Evolutionary conservation across 2,113 vertebrate genomes (phyloP).

Genomic region (Mirounga angustirostris): DNA sequence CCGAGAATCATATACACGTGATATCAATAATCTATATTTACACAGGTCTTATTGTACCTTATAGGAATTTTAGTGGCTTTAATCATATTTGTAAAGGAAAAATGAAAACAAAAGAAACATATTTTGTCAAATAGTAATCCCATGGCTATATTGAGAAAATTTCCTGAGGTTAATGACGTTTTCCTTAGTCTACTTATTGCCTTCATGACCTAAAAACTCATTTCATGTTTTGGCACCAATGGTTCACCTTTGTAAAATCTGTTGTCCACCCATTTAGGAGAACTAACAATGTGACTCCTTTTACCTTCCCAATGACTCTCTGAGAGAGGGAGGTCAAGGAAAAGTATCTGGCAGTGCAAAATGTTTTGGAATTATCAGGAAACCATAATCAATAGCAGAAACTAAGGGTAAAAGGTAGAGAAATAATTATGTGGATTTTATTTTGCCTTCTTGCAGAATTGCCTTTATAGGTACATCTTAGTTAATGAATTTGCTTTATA

Average conservation of each 20-base stretch:
- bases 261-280: not conserved
- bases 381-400: not conserved
- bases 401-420: not conserved
- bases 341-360: not conserved
- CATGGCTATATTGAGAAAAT: not conserved
- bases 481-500: not conserved
- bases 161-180: not conserved
- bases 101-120: not conserved
- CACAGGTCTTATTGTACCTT: not conserved
- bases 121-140: not conserved
- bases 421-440: not conserved
- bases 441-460: not conserved
- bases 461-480: not conserved
- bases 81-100: not conserved
- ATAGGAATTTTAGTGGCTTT: not conserved
- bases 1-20: not conserved
- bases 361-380: not conserved
- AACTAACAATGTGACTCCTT: not conserved
- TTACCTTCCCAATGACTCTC: not conserved
- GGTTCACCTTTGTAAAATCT: not conserved
- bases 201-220: not conserved
- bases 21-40: not conserved
- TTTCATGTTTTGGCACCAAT: not conserved
- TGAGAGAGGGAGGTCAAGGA: not conserved
- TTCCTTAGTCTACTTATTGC: not conserved